phyloP scores from a whole-genome alignment of 1,140 invertebrate genomes.

The Scaptomyza pallida region DNA sequence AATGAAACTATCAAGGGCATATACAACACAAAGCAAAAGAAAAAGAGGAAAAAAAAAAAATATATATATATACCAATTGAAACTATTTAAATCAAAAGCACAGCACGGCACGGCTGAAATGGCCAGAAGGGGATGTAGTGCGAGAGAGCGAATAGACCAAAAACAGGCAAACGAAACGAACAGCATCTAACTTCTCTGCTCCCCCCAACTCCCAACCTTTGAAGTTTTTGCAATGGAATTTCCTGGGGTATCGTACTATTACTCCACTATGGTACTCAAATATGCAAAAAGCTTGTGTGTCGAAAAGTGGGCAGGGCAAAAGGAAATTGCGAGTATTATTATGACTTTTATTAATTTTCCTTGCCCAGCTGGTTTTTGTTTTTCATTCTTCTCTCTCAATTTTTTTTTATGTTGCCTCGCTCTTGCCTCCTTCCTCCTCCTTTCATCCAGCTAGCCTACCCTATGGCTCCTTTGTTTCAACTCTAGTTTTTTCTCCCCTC shows the following conservation, averaged over 20 bases:
- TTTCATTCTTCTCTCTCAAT: background rate
- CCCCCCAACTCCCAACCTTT: background rate
- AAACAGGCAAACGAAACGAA: conserved; percentile 9
- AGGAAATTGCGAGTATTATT: conserved; percentile 82
- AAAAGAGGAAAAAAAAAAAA: background rate
- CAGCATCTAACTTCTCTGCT: conserved; percentile 24
- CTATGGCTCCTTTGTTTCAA: conserved; percentile 57
- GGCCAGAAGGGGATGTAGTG: background rate
- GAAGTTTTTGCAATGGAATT: conserved; percentile 12
- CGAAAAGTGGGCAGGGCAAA: conserved; percentile 52
- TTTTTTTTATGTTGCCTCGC: background rate
- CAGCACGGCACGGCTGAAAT: background rate
- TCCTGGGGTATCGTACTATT: conserved; percentile 5
- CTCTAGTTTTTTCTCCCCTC: conserved; percentile 37
- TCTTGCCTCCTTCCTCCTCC: background rate
- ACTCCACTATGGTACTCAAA: conserved; percentile 22
- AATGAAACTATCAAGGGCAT: conserved; percentile 62
- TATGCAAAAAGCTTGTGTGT: conserved; percentile 61
- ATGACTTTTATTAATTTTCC: conserved; percentile 82
- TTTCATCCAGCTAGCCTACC: too few species aligned
- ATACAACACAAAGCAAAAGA: conserved; percentile 7
- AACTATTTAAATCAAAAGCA: conserved; percentile 73
- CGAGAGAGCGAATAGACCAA: background rate
- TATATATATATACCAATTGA: conserved; percentile 54
- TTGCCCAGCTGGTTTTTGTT: conserved; percentile 37